phyloP scores from a whole-genome alignment of 2,113 vertebrate species.

The Gobio gobio region DNA sequence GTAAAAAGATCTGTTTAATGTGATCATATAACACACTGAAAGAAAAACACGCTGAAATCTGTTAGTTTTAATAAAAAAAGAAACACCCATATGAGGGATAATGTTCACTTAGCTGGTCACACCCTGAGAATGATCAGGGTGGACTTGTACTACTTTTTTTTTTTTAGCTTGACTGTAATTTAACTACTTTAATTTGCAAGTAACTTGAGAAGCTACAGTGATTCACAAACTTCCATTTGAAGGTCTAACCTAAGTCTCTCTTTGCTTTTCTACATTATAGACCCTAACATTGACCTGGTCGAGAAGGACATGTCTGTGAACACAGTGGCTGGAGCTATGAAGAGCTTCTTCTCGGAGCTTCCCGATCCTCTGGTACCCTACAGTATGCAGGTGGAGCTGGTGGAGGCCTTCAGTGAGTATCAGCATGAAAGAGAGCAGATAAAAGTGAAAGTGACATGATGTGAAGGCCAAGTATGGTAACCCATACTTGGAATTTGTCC shows the following conservation, averaged over 20 bases:
- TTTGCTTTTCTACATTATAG: slow-evolving; percentile 62
- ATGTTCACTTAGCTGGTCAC: not conserved
- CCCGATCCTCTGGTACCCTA: slow-evolving; percentile 93
- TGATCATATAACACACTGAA: not conserved
- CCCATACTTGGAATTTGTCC: too few relatives aligned
- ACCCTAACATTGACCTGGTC: slow-evolving; percentile 87
- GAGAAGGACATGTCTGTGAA: slow-evolving; percentile 96
- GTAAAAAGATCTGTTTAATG: not conserved
- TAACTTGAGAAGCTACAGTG: not conserved
- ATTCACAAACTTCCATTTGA: not conserved
- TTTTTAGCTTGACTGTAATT: not conserved
- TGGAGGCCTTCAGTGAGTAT: slow-evolving; percentile 94
- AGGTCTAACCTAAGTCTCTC: not conserved
- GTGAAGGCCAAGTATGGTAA: too few relatives aligned
- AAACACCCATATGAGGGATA: not conserved
- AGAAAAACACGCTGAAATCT: not conserved
- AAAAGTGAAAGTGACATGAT: too few relatives aligned
- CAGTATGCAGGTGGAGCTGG: slow-evolving; percentile 88
- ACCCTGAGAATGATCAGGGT: not conserved
- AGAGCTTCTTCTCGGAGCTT: slow-evolving; percentile 95
- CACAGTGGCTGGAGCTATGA: slow-evolving; percentile 94
- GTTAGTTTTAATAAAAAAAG: slow-evolving; percentile 14
- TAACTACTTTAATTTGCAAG: not conserved
- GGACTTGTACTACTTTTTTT: not conserved
- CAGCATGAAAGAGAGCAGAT: not conserved